Conservation (phyloP, 2,113 vertebrate species). For the Phyllostomus discolor region DNA sequence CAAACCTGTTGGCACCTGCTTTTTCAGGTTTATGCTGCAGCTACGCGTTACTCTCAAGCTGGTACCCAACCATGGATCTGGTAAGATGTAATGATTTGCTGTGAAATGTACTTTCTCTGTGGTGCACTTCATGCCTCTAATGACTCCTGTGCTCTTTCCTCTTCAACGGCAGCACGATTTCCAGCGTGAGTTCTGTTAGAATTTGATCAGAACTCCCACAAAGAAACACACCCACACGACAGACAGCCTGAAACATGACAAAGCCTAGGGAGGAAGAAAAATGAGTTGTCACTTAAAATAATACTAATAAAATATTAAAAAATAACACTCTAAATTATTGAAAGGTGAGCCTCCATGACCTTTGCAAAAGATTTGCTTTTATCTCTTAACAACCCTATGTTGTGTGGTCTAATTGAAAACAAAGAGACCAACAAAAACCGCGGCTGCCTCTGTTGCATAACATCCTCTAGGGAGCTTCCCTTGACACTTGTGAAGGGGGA, state of each 20-base stretch:
- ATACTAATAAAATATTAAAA: neutral
- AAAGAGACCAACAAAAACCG: neutral
- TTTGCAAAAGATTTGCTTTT: neutral
- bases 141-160: neutral
- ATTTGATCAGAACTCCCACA: neutral
- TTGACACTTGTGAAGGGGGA: neutral
- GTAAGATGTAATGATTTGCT: neutral
- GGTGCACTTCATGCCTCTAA: neutral
- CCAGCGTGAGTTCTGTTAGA: neutral
- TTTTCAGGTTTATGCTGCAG: neutral
- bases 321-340: neutral
- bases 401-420: neutral
- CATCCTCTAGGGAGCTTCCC: neutral
- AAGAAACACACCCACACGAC: neutral
- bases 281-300: neutral
- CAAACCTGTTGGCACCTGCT: neutral
- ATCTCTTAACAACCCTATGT: neutral
- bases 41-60: neutral
- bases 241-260: neutral
- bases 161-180: neutral
- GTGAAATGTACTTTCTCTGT: neutral
- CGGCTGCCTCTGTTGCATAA: neutral
- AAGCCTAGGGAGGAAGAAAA: neutral
- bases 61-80: neutral
- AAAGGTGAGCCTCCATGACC: neutral